Evolutionary conservation across 2,113 vertebrate genomes (phyloP).

Genomic region (Xiphias gladius): DNA sequence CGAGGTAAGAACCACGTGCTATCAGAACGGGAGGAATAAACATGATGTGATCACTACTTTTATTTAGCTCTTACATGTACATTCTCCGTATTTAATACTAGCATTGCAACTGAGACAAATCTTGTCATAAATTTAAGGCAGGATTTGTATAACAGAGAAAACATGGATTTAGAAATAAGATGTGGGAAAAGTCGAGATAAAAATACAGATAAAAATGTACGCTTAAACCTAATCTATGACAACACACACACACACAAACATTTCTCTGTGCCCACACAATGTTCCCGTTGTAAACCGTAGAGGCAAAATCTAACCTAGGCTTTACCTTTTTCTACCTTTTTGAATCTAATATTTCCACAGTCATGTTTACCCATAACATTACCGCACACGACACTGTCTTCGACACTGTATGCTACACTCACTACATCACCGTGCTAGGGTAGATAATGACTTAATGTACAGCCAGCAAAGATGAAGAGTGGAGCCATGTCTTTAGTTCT

Average conservation of each 20-base stretch:
- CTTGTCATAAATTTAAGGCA: not conserved
- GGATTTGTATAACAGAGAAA: too few relatives aligned
- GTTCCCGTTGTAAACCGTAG: not conserved
- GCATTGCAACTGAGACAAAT: not conserved
- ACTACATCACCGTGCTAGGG: not conserved
- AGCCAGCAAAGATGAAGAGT: not conserved
- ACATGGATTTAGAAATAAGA: too few relatives aligned
- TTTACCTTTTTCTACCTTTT: too few relatives aligned
- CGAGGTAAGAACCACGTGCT: constrained; percentile 83
- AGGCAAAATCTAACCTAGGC: not conserved
- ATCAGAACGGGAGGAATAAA: not conserved
- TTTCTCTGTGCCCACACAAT: not conserved
- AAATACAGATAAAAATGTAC: too few relatives aligned
- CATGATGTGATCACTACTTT: not conserved
- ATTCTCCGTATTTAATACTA: not conserved
- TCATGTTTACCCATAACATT: not conserved
- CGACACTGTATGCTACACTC: not conserved
- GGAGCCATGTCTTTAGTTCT: not conserved
- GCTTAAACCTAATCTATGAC: not conserved
- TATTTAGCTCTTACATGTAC: not conserved
- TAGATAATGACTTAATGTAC: not conserved
- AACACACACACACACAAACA: too few relatives aligned
- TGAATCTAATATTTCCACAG: not conserved
- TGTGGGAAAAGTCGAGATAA: too few relatives aligned
- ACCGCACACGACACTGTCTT: not conserved